Evolutionary conservation across 2,113 vertebrate species (phyloP).

Genomic region (Calonectris borealis): DNA sequence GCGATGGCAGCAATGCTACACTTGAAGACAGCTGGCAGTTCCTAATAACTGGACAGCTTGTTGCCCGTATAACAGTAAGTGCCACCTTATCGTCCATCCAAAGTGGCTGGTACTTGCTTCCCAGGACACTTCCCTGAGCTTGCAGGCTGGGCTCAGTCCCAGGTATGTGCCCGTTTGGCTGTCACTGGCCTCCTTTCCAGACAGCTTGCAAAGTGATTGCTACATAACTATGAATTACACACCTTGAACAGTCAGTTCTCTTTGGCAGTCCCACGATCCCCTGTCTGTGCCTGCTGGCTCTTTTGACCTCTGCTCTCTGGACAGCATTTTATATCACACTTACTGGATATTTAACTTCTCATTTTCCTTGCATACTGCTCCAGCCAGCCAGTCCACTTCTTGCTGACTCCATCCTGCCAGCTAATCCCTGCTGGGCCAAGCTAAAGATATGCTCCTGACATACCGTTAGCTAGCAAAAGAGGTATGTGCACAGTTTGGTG

Average conservation of each 20-base stretch:
- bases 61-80: background rate
- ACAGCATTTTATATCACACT: background rate
- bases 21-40: slow-evolving; percentile 14
- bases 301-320: slow-evolving; percentile 31
- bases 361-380: background rate
- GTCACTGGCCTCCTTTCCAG: background rate
- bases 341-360: slow-evolving; percentile 2
- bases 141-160: slow-evolving; percentile 26
- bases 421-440: background rate
- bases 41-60: background rate
- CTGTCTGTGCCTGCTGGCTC: background rate
- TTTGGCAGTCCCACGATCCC: background rate
- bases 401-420: slow-evolving; percentile 14
- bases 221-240: slow-evolving; percentile 13
- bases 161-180: slow-evolving; percentile 12
- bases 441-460: background rate
- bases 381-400: background rate
- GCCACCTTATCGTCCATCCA: background rate
- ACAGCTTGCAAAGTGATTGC: slow-evolving; percentile 9
- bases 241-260: slow-evolving; percentile 4
- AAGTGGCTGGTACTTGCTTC: background rate
- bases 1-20: background rate
- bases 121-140: slow-evolving; percentile 13
- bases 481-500: background rate
- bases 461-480: background rate